These are phyloP conservation scores for Oryzias dopingdopingensis DNA, from an alignment of 2,797 vertebrate genomes.

Conservation along the genomic window DNA sequence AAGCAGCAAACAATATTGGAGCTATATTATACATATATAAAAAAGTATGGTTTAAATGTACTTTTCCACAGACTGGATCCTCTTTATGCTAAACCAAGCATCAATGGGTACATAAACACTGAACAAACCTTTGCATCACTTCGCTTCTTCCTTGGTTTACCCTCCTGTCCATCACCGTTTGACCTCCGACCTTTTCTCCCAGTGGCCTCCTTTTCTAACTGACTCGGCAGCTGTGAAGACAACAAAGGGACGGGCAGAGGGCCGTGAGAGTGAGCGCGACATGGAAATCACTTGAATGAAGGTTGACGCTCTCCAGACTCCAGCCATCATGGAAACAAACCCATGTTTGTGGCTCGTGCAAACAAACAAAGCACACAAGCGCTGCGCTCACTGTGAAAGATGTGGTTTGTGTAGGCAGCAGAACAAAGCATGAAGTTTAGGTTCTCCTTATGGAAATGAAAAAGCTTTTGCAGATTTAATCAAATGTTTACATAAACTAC, in stretches of 20 bases:
- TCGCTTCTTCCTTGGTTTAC: constrained; percentile 91
- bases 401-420: constrained; percentile 9
- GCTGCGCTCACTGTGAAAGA: constrained; percentile 4
- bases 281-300: constrained; percentile 47
- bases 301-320: constrained; percentile 33
- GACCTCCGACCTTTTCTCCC: constrained; percentile 94
- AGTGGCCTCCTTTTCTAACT: constrained; percentile 84
- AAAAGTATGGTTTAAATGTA: too few relatives aligned
- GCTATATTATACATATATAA: too few relatives aligned
- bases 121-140: constrained; percentile 84
- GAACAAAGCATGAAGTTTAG: constrained; percentile 37
- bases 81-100: neutral
- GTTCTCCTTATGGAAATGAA: constrained; percentile 13
- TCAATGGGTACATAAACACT: constrained; percentile 6
- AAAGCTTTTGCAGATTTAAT: constrained; percentile 7
- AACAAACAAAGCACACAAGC: constrained; percentile 21
- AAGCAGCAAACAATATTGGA: too few relatives aligned
- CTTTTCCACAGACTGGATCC: too few relatives aligned
- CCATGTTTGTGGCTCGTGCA: constrained; percentile 18
- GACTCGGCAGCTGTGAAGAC: constrained; percentile 79
- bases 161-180: constrained; percentile 95
- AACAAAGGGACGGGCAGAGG: constrained; percentile 64
- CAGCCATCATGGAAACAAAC: constrained; percentile 36
- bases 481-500: neutral
- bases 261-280: constrained; percentile 48